Percentiles rank a stretch among this genome's conserved stretches.
phyloP scores from a whole-genome alignment of 2,113 vertebrate genomes.

The Plecturocebus donacophilus region DNA sequence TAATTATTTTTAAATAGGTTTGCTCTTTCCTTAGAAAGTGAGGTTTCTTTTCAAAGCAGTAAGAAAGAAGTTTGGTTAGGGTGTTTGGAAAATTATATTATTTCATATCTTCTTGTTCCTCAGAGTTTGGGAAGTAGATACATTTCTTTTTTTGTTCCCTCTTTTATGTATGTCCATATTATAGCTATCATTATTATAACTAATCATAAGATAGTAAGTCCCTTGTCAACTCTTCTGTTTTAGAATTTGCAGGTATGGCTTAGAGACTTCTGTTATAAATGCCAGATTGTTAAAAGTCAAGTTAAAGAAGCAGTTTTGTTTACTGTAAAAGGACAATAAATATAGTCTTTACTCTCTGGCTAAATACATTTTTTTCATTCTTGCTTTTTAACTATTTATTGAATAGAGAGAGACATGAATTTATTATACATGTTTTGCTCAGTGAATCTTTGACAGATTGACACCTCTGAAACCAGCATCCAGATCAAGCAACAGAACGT shows the following conservation, averaged over 20 bases:
- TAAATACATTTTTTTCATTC: background rate
- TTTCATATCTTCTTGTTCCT: background rate
- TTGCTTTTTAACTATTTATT: background rate
- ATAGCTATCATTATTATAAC: background rate
- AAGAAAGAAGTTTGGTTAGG: background rate
- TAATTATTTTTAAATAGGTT: background rate
- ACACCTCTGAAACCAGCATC: background rate
- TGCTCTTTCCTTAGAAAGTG: background rate
- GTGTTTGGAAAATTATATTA: background rate
- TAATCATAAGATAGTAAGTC: background rate
- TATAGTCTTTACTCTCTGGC: background rate
- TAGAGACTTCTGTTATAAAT: background rate
- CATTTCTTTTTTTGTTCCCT: background rate
- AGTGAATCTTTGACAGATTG: background rate
- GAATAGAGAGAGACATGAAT: background rate
- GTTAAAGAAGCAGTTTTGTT: background rate
- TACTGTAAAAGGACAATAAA: background rate
- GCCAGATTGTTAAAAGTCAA: background rate
- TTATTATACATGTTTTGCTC: background rate
- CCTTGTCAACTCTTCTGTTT: slow-evolving; percentile 30
- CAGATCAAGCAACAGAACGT: background rate
- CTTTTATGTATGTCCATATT: background rate
- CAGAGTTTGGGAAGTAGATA: slow-evolving; percentile 15
- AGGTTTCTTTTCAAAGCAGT: slow-evolving; percentile 36
- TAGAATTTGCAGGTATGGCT: background rate